These are phyloP conservation scores for Ammodramus savannarum DNA, from an alignment of 2,113 vertebrate species.

Conservation along the genomic window DNA sequence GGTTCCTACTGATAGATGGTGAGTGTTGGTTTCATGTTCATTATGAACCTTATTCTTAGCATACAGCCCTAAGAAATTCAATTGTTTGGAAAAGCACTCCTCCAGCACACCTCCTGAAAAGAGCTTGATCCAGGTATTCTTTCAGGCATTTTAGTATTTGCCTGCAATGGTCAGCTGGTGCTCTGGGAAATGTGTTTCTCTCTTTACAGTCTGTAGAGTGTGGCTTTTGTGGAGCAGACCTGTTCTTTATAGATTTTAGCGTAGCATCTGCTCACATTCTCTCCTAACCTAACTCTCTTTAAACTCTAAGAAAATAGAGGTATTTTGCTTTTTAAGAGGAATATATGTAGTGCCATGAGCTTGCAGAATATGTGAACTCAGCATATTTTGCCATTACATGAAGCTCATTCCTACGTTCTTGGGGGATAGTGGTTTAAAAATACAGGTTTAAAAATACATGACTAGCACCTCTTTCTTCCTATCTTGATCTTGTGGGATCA, in stretches of 20 bases:
- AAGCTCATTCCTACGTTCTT: neutral
- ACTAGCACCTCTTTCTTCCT: neutral
- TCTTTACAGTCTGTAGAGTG: neutral
- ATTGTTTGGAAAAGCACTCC: neutral
- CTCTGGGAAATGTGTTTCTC: neutral
- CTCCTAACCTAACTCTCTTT: neutral
- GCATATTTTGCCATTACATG: neutral
- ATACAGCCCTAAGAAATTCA: neutral
- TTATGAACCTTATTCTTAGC: neutral
- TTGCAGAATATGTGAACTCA: neutral
- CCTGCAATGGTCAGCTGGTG: neutral
- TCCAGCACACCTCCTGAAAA: neutral
- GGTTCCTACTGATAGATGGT: neutral
- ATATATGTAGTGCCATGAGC: neutral
- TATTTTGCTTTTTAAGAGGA: neutral
- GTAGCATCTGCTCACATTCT: neutral
- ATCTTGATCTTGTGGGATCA: neutral
- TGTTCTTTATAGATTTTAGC: neutral
- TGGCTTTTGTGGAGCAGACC: neutral
- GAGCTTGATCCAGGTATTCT: neutral
- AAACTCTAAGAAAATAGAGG: neutral
- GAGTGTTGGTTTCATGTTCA: neutral
- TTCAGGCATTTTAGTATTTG: neutral
- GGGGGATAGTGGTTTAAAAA: neutral
- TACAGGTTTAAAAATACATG: neutral